phyloP scores from a whole-genome alignment of 1,140 invertebrate species.

The Papilio polytes region DNA sequence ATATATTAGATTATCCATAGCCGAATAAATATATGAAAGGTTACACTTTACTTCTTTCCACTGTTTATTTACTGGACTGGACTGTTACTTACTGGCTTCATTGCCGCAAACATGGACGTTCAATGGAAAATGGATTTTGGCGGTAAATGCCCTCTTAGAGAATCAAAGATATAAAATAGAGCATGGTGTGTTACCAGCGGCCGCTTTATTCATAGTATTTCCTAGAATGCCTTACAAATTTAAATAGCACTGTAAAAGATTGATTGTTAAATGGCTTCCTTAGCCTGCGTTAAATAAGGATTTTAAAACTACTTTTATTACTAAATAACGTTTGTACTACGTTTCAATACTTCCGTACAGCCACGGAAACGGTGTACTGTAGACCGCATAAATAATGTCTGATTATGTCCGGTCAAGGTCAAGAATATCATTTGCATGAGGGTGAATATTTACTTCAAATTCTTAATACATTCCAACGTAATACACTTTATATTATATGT shows the following conservation, averaged over 20 bases:
- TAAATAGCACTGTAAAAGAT: no score
- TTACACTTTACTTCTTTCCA: not conserved
- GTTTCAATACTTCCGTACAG: not conserved
- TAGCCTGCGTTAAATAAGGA: not conserved
- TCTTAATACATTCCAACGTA: slow-evolving; percentile 11
- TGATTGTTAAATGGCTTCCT: no score
- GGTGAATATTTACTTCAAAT: slow-evolving; percentile 19
- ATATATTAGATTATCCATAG: no score
- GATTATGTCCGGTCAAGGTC: slow-evolving; percentile 19
- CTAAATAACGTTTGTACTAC: not conserved
- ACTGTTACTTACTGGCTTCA: not conserved
- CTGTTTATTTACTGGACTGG: no score
- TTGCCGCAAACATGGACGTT: no score
- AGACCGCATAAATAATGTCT: slow-evolving; percentile 17
- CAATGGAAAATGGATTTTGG: no score
- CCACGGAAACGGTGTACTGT: not conserved
- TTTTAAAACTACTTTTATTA: not conserved
- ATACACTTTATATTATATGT: not conserved
- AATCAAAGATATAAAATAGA: not conserved
- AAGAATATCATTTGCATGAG: slow-evolving; percentile 18
- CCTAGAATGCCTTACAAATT: not conserved
- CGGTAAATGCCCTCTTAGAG: no score
- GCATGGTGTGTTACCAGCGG: no score
- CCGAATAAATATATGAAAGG: not conserved
- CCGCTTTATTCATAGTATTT: not conserved